Conservation (phyloP, 2,888 invertebrate species). For the Scelioninae gen. 1 region DNA sequence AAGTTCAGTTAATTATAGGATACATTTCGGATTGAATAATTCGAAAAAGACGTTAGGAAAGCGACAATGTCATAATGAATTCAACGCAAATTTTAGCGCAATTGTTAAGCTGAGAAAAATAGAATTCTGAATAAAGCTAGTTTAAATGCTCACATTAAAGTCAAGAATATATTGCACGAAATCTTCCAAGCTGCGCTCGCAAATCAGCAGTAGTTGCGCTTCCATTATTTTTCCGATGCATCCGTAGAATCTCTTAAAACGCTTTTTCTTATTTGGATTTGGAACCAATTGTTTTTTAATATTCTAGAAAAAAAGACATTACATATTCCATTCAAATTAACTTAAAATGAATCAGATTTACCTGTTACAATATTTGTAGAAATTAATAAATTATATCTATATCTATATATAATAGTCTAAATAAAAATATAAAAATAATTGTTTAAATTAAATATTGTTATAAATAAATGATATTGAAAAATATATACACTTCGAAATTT, state of each 20-base stretch:
- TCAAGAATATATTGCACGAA: constrained; percentile 91
- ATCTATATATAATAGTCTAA: no score
- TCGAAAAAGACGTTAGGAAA: constrained; percentile 5
- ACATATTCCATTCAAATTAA: no score
- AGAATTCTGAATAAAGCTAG: constrained; percentile 26
- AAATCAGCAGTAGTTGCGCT: constrained; percentile 92
- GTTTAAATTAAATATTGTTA: no score
- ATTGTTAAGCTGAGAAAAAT: constrained; percentile 24
- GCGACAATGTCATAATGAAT: constrained; percentile 18
- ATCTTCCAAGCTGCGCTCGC: constrained; percentile 91
- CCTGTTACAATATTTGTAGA: no score
- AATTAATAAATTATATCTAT: no score
- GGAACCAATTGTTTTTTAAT: constrained; percentile 89
- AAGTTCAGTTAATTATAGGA: constrained; percentile 18
- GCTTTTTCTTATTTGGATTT: constrained; percentile 87
- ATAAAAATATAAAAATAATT: no score
- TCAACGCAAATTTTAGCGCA: constrained; percentile 12
- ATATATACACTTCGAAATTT: no score
- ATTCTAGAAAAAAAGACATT: constrained; percentile 87
- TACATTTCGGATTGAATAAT: constrained; percentile 10
- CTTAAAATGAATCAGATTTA: no score
- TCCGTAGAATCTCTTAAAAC: constrained; percentile 92
- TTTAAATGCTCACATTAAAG: constrained; percentile 86
- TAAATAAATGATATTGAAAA: no score
- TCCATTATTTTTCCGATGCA: constrained; percentile 95